Evolutionary conservation across 2,113 vertebrate genomes (phyloP), one percentile per base, ranked within the genome.

Genomic region (Tympanuchus pallidicinctus): DNA sequence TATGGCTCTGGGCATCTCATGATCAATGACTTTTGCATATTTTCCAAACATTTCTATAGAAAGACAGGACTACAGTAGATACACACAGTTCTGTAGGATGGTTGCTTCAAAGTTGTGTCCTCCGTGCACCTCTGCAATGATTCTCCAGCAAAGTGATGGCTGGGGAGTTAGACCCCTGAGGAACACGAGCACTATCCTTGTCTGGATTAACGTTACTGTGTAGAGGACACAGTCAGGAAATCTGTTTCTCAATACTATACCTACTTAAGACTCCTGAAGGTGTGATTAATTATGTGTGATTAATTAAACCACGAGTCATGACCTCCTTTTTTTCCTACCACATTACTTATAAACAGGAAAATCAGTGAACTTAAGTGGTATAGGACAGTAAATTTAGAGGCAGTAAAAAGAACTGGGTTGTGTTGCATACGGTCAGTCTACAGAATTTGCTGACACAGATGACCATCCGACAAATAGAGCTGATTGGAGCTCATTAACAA

Each of bases 281-380:
- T 94, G 61, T 92, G 76, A 91, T 93, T 94, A 92, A 87, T 85
- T 79, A 72, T 25, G 32, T 88, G 78, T 89, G 64, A 93, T 86
- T 94, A 95, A 95, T 94, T 95, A 94, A 95, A 76, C 15, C 50
- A 65, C 16, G 8, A 90, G 85, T 93, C 80, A 50, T 75, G 70
- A 63, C 69, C 60, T 83, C 47, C 36, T 76, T 82, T 91, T 82
- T 74, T 89, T 80, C 42, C 77, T 82, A 73, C 86, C 76, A 90
- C 52, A 54, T 63, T 81, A 38, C 65, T 36, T 92, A 82, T 28
- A 90, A 94, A 74, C 25, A 81, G 47, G 57, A 50, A 22, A 72
- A 56, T 48, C 61, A 18, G 34, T 57, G 38, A 61, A 78, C n/a
- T 59, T 69, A 86, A 86, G 71, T 75, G 24, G 16, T 13, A 72